These are phyloP conservation scores for Acleris laterana DNA, from an alignment of 2,888 invertebrate species.

Conservation along the genomic window DNA sequence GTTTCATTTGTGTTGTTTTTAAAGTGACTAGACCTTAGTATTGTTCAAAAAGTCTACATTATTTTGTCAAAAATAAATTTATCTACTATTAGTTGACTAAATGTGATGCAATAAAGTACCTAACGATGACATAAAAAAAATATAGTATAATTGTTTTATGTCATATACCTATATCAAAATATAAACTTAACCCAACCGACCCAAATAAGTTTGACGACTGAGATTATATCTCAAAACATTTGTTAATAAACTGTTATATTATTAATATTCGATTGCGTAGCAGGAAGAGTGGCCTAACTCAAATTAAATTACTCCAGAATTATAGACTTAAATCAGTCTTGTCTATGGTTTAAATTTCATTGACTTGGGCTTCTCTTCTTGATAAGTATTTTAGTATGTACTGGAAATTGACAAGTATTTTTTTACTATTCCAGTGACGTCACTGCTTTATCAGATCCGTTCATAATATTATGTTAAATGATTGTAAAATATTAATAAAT, in stretches of 20 bases:
- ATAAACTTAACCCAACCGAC: not conserved
- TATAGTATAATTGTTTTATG: slow-evolving; percentile 2
- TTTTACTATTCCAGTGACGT: slow-evolving; percentile 27
- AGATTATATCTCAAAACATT: slow-evolving; percentile 41
- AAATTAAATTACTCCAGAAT: not conserved
- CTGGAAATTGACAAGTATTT: slow-evolving; percentile 8
- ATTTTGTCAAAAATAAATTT: slow-evolving; percentile 2
- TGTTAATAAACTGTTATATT: slow-evolving; percentile 6
- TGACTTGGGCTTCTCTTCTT: not conserved
- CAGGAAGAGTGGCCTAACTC: not conserved
- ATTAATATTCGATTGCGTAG: slow-evolving; percentile 17
- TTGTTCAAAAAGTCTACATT: not conserved
- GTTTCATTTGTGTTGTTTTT: too few relatives aligned
- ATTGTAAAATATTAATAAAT: slow-evolving; percentile 38
- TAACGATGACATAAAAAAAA: not conserved
- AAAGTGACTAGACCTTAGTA: too few relatives aligned
- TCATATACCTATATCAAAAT: not conserved
- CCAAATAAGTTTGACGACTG: slow-evolving; percentile 37
- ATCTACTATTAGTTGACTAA: slow-evolving; percentile 1
- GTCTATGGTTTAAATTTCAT: not conserved
- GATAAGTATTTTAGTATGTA: not conserved
- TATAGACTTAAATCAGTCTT: too few relatives aligned
- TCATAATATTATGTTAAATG: slow-evolving; percentile 24
- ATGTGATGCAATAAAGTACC: not conserved
- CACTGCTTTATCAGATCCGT: slow-evolving; percentile 30